Conservation (phyloP, 1,140 invertebrate genomes). For the Catajapyx aquilonaris region DNA sequence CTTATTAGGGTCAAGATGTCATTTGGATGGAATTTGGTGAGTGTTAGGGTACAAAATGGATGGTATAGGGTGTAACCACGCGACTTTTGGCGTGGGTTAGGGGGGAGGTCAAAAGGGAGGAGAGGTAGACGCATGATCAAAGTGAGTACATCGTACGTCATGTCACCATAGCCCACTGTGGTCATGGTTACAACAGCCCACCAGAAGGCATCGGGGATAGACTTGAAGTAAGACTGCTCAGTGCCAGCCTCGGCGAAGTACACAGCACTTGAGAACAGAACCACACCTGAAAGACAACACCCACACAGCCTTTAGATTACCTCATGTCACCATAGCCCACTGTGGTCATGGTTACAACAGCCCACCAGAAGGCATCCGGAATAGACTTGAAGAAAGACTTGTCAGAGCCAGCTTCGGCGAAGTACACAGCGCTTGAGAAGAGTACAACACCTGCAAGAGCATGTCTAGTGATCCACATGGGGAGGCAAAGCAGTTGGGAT, state of each 20-base stretch:
- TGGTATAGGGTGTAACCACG: too few species aligned
- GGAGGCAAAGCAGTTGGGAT: slow-evolving; percentile 22
- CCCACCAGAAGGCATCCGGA: slow-evolving; percentile 97
- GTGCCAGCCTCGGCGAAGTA: slow-evolving; percentile 97
- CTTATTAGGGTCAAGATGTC: too few species aligned
- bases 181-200: slow-evolving; percentile 86
- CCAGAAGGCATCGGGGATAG: slow-evolving; percentile 93
- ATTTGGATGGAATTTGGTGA: too few species aligned
- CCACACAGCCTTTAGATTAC: slow-evolving; percentile 27
- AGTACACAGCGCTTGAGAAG: slow-evolving; percentile 97
- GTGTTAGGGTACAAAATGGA: too few species aligned
- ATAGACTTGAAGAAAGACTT: slow-evolving; percentile 99
- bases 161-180: slow-evolving; percentile 99
- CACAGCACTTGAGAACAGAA: slow-evolving; percentile 93
- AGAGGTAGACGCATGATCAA: slow-evolving; percentile 39
- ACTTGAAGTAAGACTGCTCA: slow-evolving; percentile 89
- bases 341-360: slow-evolving; percentile 96
- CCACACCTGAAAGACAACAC: slow-evolving; percentile 57
- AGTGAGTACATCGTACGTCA: slow-evolving; percentile 78
- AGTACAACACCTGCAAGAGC: slow-evolving; percentile 86
- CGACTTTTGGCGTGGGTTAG: slow-evolving; percentile 1
- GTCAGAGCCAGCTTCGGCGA: slow-evolving; percentile 90
- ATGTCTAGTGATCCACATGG: slow-evolving; percentile 37
- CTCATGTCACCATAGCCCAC: slow-evolving; percentile 97
- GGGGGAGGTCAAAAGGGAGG: too few species aligned